phyloP scores from a whole-genome alignment of 64 coral and sea anemone genomes.

The Pachyseris speciosa region DNA sequence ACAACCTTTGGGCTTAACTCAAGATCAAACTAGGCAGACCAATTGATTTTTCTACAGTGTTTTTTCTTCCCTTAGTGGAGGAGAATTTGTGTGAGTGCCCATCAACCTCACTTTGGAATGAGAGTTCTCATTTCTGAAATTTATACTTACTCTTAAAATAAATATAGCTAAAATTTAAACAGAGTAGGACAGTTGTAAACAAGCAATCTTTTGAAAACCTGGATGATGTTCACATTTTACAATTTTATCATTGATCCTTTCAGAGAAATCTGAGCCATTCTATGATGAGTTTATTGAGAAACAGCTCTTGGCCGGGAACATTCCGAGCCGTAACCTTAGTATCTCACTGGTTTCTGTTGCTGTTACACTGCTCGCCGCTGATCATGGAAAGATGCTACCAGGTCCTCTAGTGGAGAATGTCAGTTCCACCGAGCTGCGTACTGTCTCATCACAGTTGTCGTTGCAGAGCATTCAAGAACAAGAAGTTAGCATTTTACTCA shows the following conservation, averaged over 20 bases:
- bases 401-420: neutral
- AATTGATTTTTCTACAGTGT: too few relatives aligned
- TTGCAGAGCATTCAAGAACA: constrained; percentile 23
- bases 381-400: constrained; percentile 49
- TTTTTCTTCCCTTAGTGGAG: neutral
- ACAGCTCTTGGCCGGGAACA: constrained; percentile 92
- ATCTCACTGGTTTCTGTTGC: constrained; percentile 70
- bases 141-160: too few relatives aligned
- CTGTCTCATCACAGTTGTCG: constrained; percentile 39
- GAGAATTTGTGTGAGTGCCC: neutral
- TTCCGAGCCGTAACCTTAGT: constrained; percentile 61
- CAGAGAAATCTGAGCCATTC: constrained; percentile 85
- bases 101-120: neutral
- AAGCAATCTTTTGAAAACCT: neutral
- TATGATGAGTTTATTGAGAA: constrained; percentile 99
- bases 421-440: neutral
- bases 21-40: too few relatives aligned
- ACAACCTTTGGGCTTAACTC: too few relatives aligned
- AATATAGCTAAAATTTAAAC: too few relatives aligned
- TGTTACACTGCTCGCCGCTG: constrained; percentile 70
- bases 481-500: neutral
- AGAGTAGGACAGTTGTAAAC: neutral
- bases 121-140: too few relatives aligned
- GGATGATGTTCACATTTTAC: too few relatives aligned
- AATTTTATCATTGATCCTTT: neutral